Conservation (phyloP, 2,797 vertebrate species). For the Menidia menidia region DNA sequence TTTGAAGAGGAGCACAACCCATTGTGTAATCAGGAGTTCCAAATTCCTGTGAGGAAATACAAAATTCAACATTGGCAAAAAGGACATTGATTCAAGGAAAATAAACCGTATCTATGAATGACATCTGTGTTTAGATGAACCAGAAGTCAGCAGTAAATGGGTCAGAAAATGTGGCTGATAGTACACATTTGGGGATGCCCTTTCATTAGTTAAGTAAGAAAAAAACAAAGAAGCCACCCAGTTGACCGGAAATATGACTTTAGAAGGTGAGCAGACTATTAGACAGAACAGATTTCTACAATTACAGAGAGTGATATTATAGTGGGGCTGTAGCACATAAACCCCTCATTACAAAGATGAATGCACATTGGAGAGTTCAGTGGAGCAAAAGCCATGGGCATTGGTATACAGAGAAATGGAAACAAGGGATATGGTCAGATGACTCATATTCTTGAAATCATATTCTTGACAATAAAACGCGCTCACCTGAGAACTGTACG, state of each 20-base stretch:
- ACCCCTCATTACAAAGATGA: conserved; percentile 13
- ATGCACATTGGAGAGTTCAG: conserved; percentile 16
- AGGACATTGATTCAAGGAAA: background rate
- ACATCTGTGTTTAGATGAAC: background rate
- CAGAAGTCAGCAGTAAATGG: background rate
- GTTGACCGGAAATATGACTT: background rate
- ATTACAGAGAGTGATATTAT: conserved; percentile 5
- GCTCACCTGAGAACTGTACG: no score
- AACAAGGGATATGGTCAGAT: background rate
- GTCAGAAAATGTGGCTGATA: background rate
- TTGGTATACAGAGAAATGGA: background rate
- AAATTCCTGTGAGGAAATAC: background rate
- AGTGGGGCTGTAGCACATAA: background rate
- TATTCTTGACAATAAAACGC: background rate
- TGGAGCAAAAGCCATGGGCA: background rate
- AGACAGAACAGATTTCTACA: conserved; percentile 8
- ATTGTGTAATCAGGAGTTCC: background rate
- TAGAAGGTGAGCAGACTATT: background rate
- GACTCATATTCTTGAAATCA: background rate
- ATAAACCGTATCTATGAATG: background rate
- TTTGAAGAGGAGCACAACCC: background rate
- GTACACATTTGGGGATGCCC: background rate
- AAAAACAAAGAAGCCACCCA: no score
- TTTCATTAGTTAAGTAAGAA: background rate
- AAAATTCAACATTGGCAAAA: background rate